Evolutionary conservation across 2,113 vertebrate genomes (phyloP).

Genomic region (Gymnobelideus leadbeateri): DNA sequence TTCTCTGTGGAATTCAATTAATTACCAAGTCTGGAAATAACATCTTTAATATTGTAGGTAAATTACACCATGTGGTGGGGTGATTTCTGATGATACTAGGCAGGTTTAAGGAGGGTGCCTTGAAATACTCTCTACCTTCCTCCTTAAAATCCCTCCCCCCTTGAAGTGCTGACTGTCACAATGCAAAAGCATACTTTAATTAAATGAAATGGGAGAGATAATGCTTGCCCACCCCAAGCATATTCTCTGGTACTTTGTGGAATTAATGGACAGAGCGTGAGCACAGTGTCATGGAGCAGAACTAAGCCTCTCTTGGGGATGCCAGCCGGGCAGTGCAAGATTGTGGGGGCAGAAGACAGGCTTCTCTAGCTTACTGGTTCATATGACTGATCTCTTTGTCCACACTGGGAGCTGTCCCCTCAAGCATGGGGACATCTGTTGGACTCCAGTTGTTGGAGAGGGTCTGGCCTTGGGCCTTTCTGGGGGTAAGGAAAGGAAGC

Average conservation of each 20-base stretch:
- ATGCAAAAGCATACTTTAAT: slow-evolving; percentile 83
- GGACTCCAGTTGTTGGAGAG: too few species aligned
- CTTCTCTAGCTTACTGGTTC: slow-evolving; percentile 42
- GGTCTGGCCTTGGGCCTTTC: too few species aligned
- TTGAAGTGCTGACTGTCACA: slow-evolving; percentile 82
- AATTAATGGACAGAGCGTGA: slow-evolving; percentile 82
- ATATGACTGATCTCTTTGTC: not conserved
- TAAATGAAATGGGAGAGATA: slow-evolving; percentile 84
- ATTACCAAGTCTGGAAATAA: slow-evolving; percentile 82
- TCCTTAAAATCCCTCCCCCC: slow-evolving; percentile 80
- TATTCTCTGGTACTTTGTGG: slow-evolving; percentile 83
- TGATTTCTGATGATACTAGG: slow-evolving; percentile 81
- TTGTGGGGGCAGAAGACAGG: slow-evolving; percentile 10
- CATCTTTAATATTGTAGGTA: slow-evolving; percentile 83
- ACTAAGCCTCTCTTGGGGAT: slow-evolving; percentile 67
- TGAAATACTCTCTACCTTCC: slow-evolving; percentile 81
- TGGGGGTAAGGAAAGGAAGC: too few species aligned
- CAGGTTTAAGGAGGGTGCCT: slow-evolving; percentile 75
- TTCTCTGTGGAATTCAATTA: slow-evolving; percentile 84
- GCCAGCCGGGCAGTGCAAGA: slow-evolving; percentile 52
- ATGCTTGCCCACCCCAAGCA: slow-evolving; percentile 78
- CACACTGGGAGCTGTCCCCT: rapidly evolving
- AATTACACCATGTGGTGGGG: slow-evolving; percentile 74
- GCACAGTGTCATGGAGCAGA: slow-evolving; percentile 77
- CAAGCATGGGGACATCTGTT: rapidly evolving